A percentile compares a stretch with the other conserved stretches of the same genome.
These are phyloP conservation scores for Hydrolagus colliei DNA, from an alignment of 2,797 vertebrate species.

Conservation along the genomic window DNA sequence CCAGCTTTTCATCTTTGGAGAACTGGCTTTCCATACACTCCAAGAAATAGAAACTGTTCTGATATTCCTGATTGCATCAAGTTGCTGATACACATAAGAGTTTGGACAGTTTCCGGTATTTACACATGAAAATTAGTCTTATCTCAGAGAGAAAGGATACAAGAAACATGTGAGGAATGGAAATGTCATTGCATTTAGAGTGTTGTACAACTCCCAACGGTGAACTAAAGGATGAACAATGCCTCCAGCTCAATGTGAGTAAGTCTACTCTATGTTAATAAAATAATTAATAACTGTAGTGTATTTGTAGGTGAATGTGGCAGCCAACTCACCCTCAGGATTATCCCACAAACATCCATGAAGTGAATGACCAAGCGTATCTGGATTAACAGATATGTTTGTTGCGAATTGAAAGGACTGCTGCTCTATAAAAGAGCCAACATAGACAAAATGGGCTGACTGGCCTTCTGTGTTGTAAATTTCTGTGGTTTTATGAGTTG, in stretches of 20 bases:
- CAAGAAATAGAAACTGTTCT: background rate
- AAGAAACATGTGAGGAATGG: background rate
- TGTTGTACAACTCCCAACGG: background rate
- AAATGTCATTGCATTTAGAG: background rate
- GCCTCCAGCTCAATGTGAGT: background rate
- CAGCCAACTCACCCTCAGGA: too few species aligned
- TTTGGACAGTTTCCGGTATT: background rate
- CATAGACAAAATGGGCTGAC: too few species aligned
- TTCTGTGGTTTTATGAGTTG: too few species aligned
- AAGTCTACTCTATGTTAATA: background rate
- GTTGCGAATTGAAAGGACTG: too few species aligned
- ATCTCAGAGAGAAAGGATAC: background rate
- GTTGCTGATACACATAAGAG: background rate
- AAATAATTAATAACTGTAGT: background rate
- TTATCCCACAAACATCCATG: too few species aligned
- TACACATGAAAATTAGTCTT: background rate
- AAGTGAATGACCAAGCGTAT: too few species aligned
- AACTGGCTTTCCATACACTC: background rate
- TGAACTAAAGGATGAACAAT: background rate
- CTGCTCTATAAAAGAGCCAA: too few species aligned
- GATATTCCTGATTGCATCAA: background rate
- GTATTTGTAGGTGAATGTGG: too few species aligned
- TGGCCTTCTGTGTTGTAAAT: too few species aligned
- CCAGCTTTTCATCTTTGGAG: background rate
- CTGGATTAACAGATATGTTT: too few species aligned